Conservation (phyloP, 2,888 invertebrate genomes). For the Matsumyia berberina region DNA sequence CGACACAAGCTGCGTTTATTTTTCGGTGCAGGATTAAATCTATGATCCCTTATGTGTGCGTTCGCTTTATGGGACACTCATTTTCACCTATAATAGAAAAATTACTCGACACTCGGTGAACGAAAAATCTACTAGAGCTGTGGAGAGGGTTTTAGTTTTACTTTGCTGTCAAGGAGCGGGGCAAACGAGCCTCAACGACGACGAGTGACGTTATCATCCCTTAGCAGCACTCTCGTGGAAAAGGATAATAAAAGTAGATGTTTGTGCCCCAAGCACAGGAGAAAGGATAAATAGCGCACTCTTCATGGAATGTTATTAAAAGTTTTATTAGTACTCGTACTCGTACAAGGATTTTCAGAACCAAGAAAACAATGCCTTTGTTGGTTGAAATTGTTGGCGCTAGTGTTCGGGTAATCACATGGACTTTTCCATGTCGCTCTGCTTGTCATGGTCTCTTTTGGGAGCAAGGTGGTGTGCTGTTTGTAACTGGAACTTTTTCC, state of each 20-base stretch:
- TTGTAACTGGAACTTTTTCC: too few species aligned
- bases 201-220: conserved; percentile 61
- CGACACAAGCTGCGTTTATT: conserved; percentile 64
- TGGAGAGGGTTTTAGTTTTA: conserved; percentile 52
- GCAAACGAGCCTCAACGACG: background rate
- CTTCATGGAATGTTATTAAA: conserved; percentile 52
- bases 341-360: conserved; percentile 7
- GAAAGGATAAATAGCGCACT: conserved; percentile 48
- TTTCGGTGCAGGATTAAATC: conserved; percentile 70
- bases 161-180: conserved; percentile 20
- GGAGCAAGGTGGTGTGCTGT: too few species aligned
- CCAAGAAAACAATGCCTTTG: conserved; percentile 11
- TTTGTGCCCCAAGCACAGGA: conserved; percentile 22
- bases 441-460: too few species aligned
- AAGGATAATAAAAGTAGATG: conserved; percentile 54
- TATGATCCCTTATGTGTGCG: conserved; percentile 63
- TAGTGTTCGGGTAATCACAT: background rate
- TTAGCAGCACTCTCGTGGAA: conserved; percentile 56
- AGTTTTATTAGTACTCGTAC: conserved; percentile 43
- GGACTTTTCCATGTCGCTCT: background rate
- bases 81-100: conserved; percentile 75
- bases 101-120: conserved; percentile 58
- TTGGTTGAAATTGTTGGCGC: background rate
- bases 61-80: conserved; percentile 67
- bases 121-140: conserved; percentile 22